These are phyloP conservation scores for Alaudala cheleensis DNA, from an alignment of 2,113 vertebrate species.

Conservation along the genomic window DNA sequence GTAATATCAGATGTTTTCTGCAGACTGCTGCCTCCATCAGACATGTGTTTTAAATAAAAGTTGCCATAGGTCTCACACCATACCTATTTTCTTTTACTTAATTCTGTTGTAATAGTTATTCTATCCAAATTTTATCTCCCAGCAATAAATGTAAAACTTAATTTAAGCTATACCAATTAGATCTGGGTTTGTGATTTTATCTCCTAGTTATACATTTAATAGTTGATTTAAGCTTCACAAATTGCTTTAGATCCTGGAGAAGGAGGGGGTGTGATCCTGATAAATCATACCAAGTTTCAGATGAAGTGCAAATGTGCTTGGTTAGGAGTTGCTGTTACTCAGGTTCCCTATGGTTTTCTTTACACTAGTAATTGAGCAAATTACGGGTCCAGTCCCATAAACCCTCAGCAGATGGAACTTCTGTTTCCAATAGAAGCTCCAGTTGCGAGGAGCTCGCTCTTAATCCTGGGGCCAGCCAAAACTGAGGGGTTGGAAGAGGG, in stretches of 20 bases:
- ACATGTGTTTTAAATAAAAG: conserved; percentile 63
- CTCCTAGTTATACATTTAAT: conserved; percentile 63
- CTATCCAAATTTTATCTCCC: conserved; percentile 65
- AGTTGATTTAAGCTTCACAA: conserved; percentile 68
- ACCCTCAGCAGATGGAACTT: conserved; percentile 25
- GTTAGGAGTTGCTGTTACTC: conserved; percentile 23
- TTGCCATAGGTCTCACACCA: conserved; percentile 3
- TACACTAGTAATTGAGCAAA: conserved; percentile 57
- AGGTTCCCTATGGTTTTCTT: conserved; percentile 25
- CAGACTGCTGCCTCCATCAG: conserved; percentile 12
- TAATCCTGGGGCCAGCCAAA: neutral
- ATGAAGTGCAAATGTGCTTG: conserved; percentile 13
- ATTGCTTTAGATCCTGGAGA: conserved; percentile 51
- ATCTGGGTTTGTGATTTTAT: conserved; percentile 69
- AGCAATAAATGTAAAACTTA: conserved; percentile 64
- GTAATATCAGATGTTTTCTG: conserved; percentile 25
- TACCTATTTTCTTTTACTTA: conserved; percentile 63
- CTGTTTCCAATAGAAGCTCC: conserved; percentile 34
- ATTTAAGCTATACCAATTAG: conserved; percentile 71
- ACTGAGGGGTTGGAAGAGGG: accelerated
- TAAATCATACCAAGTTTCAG: neutral
- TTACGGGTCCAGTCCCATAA: conserved; percentile 27
- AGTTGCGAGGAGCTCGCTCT: accelerated
- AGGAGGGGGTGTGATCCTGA: neutral
- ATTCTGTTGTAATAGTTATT: conserved; percentile 68